These are phyloP conservation scores for Caenorhabditis angaria DNA, from an alignment of 2,888 invertebrate genomes.

Conservation along the genomic window DNA sequence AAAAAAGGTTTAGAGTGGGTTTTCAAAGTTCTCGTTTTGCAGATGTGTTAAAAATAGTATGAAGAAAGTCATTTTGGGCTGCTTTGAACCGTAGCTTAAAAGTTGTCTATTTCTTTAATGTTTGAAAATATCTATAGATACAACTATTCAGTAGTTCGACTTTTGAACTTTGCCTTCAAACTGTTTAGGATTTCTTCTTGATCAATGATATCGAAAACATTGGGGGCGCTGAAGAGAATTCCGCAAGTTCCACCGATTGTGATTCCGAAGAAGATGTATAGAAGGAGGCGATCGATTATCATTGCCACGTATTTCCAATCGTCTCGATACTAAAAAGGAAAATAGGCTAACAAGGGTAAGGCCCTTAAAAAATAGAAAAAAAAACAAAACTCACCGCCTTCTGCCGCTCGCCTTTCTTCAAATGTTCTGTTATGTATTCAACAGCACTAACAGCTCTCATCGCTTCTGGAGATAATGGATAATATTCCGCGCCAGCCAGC, in stretches of 20 bases:
- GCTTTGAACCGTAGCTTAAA: no score
- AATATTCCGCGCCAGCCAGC: constrained; percentile 28
- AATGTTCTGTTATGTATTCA: constrained; percentile 69
- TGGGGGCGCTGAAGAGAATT: constrained; percentile 74
- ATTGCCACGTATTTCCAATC: constrained; percentile 76
- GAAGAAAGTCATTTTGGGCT: no score
- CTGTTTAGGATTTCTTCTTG: constrained; percentile 40
- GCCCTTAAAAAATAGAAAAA: background rate
- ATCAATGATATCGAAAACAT: constrained; percentile 73
- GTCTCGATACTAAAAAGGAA: constrained; percentile 71
- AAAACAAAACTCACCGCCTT: constrained; percentile 58
- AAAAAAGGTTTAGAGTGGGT: no score
- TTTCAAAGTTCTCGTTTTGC: no score
- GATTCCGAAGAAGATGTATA: constrained; percentile 75
- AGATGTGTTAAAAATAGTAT: no score
- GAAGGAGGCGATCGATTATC: constrained; percentile 75
- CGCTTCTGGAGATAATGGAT: constrained; percentile 49
- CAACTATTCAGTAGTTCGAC: background rate
- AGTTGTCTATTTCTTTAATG: no score
- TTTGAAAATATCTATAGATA: no score
- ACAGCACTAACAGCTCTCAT: constrained; percentile 61
- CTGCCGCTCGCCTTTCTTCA: constrained; percentile 65
- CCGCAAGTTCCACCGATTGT: constrained; percentile 73
- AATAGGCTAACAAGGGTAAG: background rate
- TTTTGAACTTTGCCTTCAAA: constrained; percentile 26